Evolutionary conservation across 64 coral and sea anemone species (phyloP).

Genomic region (Hydrozoanthus tunicans): DNA sequence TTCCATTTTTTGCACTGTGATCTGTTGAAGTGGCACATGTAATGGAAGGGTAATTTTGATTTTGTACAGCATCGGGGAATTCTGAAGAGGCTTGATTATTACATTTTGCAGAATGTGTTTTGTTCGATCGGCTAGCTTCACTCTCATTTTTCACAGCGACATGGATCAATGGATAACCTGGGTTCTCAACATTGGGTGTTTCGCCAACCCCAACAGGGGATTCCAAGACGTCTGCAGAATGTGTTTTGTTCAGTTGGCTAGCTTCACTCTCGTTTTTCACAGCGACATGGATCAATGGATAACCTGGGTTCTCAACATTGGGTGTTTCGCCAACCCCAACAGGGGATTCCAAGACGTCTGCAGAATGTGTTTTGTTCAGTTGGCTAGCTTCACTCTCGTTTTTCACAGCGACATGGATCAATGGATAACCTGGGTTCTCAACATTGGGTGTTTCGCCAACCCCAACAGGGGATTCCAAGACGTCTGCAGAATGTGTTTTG

Average conservation of each 20-base stretch:
- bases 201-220: too few relatives aligned
- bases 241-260: not conserved
- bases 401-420: slow-evolving; percentile 5
- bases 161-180: slow-evolving; percentile 1
- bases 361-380: not conserved
- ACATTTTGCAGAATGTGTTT: not conserved
- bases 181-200: not conserved
- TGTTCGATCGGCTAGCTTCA: not conserved
- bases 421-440: slow-evolving; percentile 13
- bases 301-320: not conserved
- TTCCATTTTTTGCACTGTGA: not conserved
- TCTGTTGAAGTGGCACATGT: too few relatives aligned
- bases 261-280: not conserved
- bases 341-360: not conserved
- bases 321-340: not conserved
- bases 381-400: not conserved
- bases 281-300: slow-evolving; percentile 12
- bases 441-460: not conserved
- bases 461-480: not conserved
- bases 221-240: not conserved
- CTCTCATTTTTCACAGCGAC: not conserved
- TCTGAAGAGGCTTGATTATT: not conserved
- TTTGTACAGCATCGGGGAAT: slow-evolving; percentile 5
- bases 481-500: not conserved
- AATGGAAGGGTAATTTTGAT: not conserved